Evolutionary conservation across 2,797 vertebrate genomes (phyloP), one percentile per base, ranked within the genome.

Genomic region (Selene dorsalis): DNA sequence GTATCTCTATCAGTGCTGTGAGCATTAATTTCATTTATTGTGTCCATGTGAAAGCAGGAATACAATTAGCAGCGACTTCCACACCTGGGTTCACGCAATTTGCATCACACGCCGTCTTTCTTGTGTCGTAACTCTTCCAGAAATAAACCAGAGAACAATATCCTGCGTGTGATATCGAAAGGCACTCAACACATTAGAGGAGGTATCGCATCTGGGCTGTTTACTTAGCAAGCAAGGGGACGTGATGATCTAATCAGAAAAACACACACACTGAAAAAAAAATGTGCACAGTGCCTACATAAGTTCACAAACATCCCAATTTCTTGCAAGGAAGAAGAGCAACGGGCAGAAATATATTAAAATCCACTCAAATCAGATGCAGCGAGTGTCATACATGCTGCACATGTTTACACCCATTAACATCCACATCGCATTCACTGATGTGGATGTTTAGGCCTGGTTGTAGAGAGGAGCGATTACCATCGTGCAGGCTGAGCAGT

Each of bases 331-430:
- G 18, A 67, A 58, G 26, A 30, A 35, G 28, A 39, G 20, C 26
- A 45, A 35, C 35, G 30, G 12, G 61, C 22, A 11, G 18, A 47
- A 20, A 35, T 9, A 32, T 8, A 12, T 8, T 28, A 1, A 0
- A 7, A 41, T 41, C 39, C 4, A 43, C 14, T 24, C 50, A 16
- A 52, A 22, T 45, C n/a, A 47, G 22, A 39, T 20, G 52, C 20
- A 3, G 24, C 41, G 12, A 6, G 11, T n/a, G 20, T 16, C 2
- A 12, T 47, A 75, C 1, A 0, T 4, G 38, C 30, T 70, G 26
- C 47, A 71, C 79, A 50, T 50, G 24, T 26, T 48, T n/a, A 17
- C 3, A 17, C 16, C 32, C 41, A 71, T 67, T 4, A 32, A n/a
- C 22, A 28, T 59, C 22, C 35, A 24, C 2, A 52, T 64, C 38